Base-by-base conservation (phyloP, 2,888 invertebrate genomes). In the Cryptocephalus moraei region DNA sequence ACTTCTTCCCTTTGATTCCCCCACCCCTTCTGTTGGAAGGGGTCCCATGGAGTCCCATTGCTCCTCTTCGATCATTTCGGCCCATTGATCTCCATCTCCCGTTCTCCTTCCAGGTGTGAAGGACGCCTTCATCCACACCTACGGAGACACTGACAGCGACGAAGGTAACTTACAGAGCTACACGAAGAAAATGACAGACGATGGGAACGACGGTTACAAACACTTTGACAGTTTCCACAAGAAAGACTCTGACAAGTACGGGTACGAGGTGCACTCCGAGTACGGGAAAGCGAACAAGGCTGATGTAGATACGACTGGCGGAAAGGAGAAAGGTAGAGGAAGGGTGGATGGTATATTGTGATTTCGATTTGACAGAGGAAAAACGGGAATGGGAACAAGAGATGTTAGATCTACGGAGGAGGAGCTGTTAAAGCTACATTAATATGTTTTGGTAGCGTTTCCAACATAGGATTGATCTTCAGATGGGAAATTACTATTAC, bases 151-250 rank as follows among this genome's bases (percentile, higher is more conserved):
- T 14, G 58, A 57, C 33, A 61, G 61, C n/a, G 62, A 61, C 31
- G 79, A 79, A 51, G 73, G 73, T 43, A 74, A 74, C 42, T 69
- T 72, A 49, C 78, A 81, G 49, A 84, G 84, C 2, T 84, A 80
- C 66, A 75, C 78, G 41, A 77, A 79, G 52, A 79, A 78, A 62
- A 76, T 75, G 61, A 71, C 76, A 39, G 81, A 79, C 50, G 80
- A 82, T 42, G 84, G 82, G 31, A 80, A 79, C 62, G 79, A 81
- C 55, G 84, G 85, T 0, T 85, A 85, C 72, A 82, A 84, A 65
- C 80, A 80, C 57, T 80, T 79, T 60, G 85, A 84, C 68, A 79
- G 82, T 44, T 85, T 72, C 70, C 83, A 84, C 69, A 84, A 84
- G 66, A 82, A 81, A 64, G 81, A 79, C 34, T 82, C 83, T 0